Percentiles rank a stretch among this genome's conserved stretches.
These are phyloP conservation scores for Mesocricetus auratus DNA, from an alignment of 2,113 vertebrate species.

Conservation along the genomic window DNA sequence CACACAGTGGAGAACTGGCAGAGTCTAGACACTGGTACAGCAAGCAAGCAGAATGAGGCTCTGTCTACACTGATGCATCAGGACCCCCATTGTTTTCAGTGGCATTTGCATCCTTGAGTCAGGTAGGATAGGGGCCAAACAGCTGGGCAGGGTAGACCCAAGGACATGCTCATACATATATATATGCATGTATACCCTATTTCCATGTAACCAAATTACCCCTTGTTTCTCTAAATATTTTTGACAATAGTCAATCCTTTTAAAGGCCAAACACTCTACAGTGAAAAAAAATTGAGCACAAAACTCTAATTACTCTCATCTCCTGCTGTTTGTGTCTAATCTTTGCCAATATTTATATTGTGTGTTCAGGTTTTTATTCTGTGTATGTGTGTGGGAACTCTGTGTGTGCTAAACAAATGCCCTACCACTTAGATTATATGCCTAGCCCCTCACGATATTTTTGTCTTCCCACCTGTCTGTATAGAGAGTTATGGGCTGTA, in stretches of 20 bases:
- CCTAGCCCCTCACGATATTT: neutral
- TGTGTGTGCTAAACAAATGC: neutral
- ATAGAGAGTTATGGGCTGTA: neutral
- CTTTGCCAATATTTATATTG: neutral
- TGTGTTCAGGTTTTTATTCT: neutral
- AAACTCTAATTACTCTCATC: neutral
- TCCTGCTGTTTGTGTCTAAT: neutral
- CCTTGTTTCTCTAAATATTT: slow-evolving; percentile 32
- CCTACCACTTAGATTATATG: neutral
- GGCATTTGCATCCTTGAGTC: neutral
- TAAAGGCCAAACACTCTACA: slow-evolving; percentile 38
- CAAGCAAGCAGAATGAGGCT: neutral
- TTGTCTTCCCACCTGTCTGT: neutral
- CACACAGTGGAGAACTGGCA: too few species aligned
- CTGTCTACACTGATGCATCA: neutral
- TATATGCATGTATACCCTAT: neutral
- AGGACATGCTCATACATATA: neutral
- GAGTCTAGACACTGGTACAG: neutral
- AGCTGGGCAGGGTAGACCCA: neutral
- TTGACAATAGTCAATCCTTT: slow-evolving; percentile 19
- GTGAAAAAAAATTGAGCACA: neutral
- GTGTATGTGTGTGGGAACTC: neutral
- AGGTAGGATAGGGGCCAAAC: neutral
- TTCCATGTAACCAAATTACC: neutral
- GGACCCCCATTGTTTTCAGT: neutral